A percentile compares a stretch with the other conserved stretches of the same genome.
Evolutionary conservation across 2,113 vertebrate genomes (phyloP).

Genomic region (Neotragus pygmaeus): DNA sequence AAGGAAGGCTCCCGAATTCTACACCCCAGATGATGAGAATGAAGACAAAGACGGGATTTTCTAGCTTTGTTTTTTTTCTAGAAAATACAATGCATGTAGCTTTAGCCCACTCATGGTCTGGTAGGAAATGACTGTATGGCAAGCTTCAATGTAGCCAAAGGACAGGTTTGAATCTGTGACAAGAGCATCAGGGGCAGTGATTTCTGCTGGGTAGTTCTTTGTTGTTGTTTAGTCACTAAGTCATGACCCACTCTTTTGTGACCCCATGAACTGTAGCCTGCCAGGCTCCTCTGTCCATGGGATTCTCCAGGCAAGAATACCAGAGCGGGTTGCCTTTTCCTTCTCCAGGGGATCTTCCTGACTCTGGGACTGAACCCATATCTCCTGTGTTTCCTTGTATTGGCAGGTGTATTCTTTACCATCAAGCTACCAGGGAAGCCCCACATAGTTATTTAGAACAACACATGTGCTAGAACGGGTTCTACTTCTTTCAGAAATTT

Average conservation of each 20-base stretch:
- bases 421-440: background rate
- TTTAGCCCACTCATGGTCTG: background rate
- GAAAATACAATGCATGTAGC: background rate
- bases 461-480: background rate
- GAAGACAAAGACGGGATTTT: background rate
- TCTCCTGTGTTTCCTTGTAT: background rate
- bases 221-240: background rate
- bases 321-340: background rate
- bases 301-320: background rate
- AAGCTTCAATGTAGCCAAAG: background rate
- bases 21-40: background rate
- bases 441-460: background rate
- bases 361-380: background rate
- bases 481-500: background rate
- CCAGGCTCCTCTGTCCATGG: background rate
- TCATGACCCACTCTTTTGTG: background rate
- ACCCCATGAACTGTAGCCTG: background rate
- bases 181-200: background rate
- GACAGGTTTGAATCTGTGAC: background rate
- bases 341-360: background rate
- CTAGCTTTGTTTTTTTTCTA: background rate
- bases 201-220: background rate
- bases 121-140: background rate
- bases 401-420: background rate
- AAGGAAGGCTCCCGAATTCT: background rate